Conservation (phyloP, 2,888 invertebrate species). For the Caenorhabditis angaria region DNA sequence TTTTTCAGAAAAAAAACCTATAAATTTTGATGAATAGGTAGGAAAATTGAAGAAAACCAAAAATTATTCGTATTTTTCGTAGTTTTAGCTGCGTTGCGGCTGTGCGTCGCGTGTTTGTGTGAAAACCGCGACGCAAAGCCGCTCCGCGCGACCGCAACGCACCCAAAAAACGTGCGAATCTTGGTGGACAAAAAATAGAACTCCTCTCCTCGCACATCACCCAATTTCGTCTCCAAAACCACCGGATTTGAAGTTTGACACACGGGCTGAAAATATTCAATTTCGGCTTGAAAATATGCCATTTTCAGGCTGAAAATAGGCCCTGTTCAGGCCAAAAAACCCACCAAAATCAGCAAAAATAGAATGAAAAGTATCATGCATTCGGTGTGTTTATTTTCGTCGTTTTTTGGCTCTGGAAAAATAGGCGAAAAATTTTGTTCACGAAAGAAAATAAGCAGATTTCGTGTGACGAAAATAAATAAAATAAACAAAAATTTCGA, state of each 20-base stretch:
- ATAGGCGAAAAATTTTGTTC: no score
- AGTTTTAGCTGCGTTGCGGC: no score
- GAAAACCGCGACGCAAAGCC: no score
- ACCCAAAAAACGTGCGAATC: constrained; percentile 67
- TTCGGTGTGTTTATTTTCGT: not conserved
- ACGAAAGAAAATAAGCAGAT: not conserved
- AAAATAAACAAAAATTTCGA: not conserved
- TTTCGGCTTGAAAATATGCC: constrained; percentile 57
- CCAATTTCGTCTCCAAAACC: constrained; percentile 60
- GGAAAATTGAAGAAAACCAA: not conserved
- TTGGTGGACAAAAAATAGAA: constrained; percentile 61
- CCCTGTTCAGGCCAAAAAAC: not conserved
- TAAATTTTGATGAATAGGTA: not conserved
- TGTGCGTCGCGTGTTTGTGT: no score
- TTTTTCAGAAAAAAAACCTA: not conserved
- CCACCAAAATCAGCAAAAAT: not conserved
- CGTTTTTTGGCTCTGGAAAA: not conserved
- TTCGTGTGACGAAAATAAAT: not conserved
- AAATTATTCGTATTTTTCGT: no score
- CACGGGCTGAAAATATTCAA: constrained; percentile 9
- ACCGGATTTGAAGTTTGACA: constrained; percentile 30
- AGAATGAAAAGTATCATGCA: constrained; percentile 4
- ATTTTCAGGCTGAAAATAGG: constrained; percentile 9
- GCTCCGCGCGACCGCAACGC: not conserved
- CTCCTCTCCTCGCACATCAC: constrained; percentile 63